phyloP scores from a whole-genome alignment of 2,113 vertebrate genomes.

The Phalacrocorax aristotelis region DNA sequence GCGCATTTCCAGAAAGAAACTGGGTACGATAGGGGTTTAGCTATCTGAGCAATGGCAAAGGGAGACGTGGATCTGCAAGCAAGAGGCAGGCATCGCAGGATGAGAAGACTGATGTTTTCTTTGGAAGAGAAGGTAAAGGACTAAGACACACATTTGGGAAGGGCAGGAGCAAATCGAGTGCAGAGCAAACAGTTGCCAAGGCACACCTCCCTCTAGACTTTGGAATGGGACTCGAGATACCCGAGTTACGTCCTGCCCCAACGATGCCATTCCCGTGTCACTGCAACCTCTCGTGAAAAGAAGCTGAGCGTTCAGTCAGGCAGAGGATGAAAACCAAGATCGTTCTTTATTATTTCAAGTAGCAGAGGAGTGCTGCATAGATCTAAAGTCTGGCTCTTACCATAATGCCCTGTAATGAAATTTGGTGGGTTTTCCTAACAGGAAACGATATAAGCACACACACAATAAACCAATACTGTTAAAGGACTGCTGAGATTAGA shows the following conservation, averaged over 20 bases:
- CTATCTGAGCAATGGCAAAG: background rate
- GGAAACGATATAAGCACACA: background rate
- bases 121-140: background rate
- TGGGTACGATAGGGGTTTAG: background rate
- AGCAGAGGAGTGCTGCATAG: background rate
- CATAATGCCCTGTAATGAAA: rapidly evolving
- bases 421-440: background rate
- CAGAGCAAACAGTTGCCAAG: background rate
- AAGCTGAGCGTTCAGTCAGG: background rate
- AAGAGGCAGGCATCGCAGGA: background rate
- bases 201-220: background rate
- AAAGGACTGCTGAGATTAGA: background rate
- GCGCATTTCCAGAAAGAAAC: background rate
- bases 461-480: background rate
- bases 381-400: background rate
- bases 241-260: background rate
- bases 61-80: background rate
- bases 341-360: background rate
- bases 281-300: background rate
- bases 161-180: background rate
- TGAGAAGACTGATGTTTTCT: background rate
- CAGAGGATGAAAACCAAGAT: background rate
- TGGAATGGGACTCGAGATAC: background rate
- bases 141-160: background rate
- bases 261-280: rapidly evolving